phyloP scores from a whole-genome alignment of 2,797 vertebrate genomes.

The Ctenosaura bakeri region DNA sequence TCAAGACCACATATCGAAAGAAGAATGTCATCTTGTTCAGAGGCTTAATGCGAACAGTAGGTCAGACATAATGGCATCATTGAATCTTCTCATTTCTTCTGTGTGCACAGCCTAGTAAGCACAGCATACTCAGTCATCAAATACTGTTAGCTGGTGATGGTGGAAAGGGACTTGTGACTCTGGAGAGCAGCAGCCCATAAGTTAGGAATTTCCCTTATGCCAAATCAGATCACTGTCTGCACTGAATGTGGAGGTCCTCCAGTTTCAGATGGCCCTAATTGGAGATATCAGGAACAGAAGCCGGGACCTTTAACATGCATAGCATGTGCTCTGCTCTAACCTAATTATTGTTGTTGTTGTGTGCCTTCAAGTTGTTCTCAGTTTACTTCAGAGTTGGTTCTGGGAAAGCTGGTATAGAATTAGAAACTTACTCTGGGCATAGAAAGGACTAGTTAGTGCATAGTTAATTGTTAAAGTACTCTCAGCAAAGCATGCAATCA shows the following conservation, averaged over 20 bases:
- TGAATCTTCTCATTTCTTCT: background rate
- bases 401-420: background rate
- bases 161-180: no score
- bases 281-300: background rate
- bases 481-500: background rate
- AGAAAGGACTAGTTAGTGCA: background rate
- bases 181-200: background rate
- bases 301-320: background rate
- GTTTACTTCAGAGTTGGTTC: background rate
- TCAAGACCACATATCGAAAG: background rate
- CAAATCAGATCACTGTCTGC: background rate
- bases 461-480: background rate
- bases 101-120: background rate
- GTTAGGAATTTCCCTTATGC: background rate
- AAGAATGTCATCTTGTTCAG: background rate
- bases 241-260: background rate
- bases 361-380: no score
- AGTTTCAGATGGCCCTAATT: background rate
- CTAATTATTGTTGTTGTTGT: no score
- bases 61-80: background rate
- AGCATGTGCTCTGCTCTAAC: background rate
- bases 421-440: background rate
- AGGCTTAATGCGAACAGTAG: background rate
- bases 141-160: background rate
- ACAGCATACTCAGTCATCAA: background rate